A percentile compares a stretch with the other conserved stretches of the same genome.
Evolutionary conservation across 2,888 invertebrate genomes (phyloP).

Genomic region (Drosophila fungiperda): DNA sequence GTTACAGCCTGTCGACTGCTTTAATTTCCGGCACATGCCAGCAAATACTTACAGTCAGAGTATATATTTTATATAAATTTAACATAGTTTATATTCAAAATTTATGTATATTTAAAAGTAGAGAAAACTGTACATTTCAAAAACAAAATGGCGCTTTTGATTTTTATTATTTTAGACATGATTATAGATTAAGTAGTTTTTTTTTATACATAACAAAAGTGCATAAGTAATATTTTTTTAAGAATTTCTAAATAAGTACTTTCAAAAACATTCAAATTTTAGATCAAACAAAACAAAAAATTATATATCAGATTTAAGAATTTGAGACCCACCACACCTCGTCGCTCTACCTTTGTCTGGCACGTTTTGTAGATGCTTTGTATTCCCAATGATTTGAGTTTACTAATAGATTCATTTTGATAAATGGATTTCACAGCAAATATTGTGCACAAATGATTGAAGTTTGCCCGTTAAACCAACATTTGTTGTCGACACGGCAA

Average conservation of each 20-base stretch:
- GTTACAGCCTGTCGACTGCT: conserved; percentile 40
- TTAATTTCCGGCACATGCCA: conserved; percentile 68
- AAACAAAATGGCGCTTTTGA: not conserved
- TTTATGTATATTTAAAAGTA: not conserved
- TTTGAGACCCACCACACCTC: not conserved
- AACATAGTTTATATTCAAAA: not conserved
- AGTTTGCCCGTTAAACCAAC: conserved; percentile 52
- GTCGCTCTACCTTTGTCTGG: conserved; percentile 31
- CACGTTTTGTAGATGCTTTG: conserved; percentile 37
- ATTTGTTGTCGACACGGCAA: conserved; percentile 57
- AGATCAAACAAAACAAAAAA: too few species aligned
- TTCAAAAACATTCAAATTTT: too few species aligned
- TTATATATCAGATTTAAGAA: not conserved
- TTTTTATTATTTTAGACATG: not conserved
- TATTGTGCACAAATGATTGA: conserved; percentile 56
- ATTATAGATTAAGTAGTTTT: not conserved
- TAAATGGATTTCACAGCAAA: conserved; percentile 54
- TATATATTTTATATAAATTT: conserved; percentile 1
- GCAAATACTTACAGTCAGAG: conserved; percentile 34
- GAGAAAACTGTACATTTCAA: not conserved
- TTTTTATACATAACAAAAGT: not conserved
- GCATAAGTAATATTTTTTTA: too few species aligned
- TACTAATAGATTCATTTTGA: conserved; percentile 66
- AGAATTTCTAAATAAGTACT: too few species aligned
- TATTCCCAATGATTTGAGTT: conserved; percentile 27